Evolutionary conservation across 2,113 vertebrate genomes (phyloP).

Genomic region (Azemiops feae): DNA sequence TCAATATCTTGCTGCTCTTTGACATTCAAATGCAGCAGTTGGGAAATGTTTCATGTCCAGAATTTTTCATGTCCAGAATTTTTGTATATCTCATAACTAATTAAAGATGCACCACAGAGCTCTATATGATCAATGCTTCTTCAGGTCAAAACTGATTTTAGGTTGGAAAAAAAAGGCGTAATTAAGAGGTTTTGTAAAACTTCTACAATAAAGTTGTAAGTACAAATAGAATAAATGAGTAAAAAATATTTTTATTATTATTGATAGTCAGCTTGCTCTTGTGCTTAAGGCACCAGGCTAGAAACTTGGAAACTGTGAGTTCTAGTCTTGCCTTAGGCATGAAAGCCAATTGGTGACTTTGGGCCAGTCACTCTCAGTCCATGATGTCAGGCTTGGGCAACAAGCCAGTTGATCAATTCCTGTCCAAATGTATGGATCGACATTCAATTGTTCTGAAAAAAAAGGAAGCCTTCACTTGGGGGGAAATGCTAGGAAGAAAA

Average conservation of each 20-base stretch:
- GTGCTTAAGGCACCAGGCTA: background rate
- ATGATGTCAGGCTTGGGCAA: background rate
- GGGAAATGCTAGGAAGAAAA: background rate
- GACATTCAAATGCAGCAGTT: background rate
- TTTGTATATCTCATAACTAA: background rate
- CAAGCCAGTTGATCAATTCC: background rate
- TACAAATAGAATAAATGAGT: conserved; percentile 16
- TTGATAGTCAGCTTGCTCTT: background rate
- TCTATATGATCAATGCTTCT: background rate
- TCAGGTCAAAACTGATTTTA: background rate
- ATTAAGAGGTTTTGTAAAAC: conserved; percentile 22
- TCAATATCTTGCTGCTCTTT: background rate
- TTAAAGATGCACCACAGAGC: background rate
- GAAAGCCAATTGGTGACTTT: background rate
- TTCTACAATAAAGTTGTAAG: conserved; percentile 9
- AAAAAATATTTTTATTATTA: background rate
- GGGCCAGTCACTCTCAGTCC: background rate
- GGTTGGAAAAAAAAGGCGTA: background rate
- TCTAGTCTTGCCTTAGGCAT: background rate
- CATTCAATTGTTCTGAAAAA: background rate
- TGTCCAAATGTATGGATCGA: background rate
- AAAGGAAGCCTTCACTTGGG: background rate
- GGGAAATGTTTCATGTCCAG: background rate
- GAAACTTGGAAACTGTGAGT: background rate
- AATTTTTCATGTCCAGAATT: background rate